Evolutionary conservation across 2,888 invertebrate species (phyloP).

Genomic region (Drosophila pseudotalamancana): DNA sequence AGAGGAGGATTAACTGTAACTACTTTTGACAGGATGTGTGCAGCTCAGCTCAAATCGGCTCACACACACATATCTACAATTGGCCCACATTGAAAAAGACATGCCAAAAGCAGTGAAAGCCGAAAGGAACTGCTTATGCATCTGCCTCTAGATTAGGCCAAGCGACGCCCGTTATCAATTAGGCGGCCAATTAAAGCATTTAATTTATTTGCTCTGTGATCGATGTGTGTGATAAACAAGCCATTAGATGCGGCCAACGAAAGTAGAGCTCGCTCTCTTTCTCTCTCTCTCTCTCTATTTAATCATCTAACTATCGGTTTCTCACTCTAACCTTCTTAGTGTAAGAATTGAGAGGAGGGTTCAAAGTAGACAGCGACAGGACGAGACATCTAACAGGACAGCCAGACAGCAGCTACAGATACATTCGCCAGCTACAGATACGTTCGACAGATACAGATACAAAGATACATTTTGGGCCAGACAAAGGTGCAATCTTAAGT

Average conservation of each 20-base stretch:
- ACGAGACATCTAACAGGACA: constrained; percentile 9
- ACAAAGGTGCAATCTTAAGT: constrained; percentile 58
- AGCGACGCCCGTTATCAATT: constrained; percentile 64
- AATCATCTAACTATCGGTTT: too few species aligned
- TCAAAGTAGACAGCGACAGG: constrained; percentile 52
- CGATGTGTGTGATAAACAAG: constrained; percentile 58
- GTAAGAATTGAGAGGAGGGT: constrained; percentile 48
- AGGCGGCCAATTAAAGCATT: constrained; percentile 54
- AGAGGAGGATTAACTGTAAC: constrained; percentile 53
- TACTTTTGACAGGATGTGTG: constrained; percentile 29
- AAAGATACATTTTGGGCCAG: background rate
- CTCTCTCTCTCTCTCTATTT: background rate
- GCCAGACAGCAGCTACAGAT: background rate
- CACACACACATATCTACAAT: constrained; percentile 3
- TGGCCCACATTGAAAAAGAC: background rate
- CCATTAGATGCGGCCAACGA: constrained; percentile 55
- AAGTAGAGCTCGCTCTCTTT: background rate
- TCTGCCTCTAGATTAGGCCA: constrained; percentile 27
- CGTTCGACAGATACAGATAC: constrained; percentile 2
- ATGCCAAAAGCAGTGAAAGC: background rate
- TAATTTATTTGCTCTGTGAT: constrained; percentile 68
- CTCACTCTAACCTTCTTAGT: background rate
- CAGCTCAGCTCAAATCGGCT: constrained; percentile 37
- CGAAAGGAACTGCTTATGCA: constrained; percentile 10
- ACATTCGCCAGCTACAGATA: constrained; percentile 4